Conservation (phyloP, 2,113 vertebrate genomes). For the Rhodinocichla rosea region DNA sequence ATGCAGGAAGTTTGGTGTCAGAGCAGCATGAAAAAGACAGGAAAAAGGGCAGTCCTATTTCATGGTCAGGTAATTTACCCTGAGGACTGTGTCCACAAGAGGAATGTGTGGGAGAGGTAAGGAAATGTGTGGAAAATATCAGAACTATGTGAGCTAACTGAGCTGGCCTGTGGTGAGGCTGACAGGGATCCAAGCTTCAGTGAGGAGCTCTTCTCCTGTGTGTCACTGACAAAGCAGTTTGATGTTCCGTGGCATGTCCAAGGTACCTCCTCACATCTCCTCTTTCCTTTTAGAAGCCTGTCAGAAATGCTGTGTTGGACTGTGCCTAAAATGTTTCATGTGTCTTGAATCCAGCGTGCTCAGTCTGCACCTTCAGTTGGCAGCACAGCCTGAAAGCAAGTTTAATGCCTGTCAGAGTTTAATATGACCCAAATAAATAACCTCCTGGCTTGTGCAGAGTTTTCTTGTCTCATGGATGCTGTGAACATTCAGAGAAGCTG, state of each 20-base stretch:
- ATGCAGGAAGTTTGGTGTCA: not conserved
- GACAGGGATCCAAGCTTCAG: not conserved
- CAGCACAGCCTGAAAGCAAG: not conserved
- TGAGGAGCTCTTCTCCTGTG: accelerated
- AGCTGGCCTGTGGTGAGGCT: not conserved
- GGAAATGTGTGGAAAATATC: not conserved
- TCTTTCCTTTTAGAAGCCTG: not conserved
- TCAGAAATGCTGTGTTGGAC: not conserved
- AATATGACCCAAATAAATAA: not conserved
- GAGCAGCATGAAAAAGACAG: not conserved
- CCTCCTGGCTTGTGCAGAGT: not conserved
- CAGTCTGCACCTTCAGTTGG: not conserved
- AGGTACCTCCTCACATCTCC: not conserved
- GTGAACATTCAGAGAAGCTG: not conserved
- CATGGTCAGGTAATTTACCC: not conserved
- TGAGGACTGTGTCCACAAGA: not conserved
- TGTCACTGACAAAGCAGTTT: not conserved
- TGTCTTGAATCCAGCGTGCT: not conserved
- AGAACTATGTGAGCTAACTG: not conserved
- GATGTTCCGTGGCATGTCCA: not conserved
- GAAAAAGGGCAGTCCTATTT: not conserved
- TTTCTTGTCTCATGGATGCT: not conserved
- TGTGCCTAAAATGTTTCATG: not conserved
- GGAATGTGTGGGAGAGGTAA: not conserved
- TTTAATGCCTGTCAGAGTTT: not conserved